These are phyloP conservation scores for Nipponia nippon DNA, from an alignment of 2,113 vertebrate species.

Conservation along the genomic window DNA sequence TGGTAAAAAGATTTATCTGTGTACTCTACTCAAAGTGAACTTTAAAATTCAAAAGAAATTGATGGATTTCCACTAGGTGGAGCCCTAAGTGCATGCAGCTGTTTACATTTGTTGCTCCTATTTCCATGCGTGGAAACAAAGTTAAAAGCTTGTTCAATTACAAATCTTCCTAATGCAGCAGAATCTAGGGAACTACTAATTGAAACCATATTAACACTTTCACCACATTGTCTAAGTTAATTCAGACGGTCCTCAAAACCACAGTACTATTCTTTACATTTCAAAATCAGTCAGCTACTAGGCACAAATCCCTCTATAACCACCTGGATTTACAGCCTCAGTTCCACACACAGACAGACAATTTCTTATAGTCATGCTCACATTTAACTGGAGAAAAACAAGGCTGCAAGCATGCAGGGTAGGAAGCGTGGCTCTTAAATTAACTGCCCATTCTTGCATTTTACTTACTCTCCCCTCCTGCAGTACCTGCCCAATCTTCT, in stretches of 20 bases:
- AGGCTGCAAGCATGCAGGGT: not conserved
- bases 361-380: not conserved
- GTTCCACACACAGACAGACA: not conserved
- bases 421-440: not conserved
- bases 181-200: not conserved
- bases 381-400: not conserved
- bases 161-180: not conserved
- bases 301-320: not conserved
- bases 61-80: not conserved
- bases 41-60: not conserved
- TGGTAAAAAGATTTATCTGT: not conserved
- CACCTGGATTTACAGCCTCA: not conserved
- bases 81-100: not conserved
- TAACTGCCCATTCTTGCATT: not conserved
- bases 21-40: not conserved
- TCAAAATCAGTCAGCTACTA: not conserved
- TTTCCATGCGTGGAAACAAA: not conserved
- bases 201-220: not conserved
- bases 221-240: not conserved
- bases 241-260: not conserved
- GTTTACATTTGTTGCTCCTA: fast-evolving
- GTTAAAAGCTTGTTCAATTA: not conserved
- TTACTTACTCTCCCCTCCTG: not conserved
- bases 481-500: too few relatives aligned
- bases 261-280: not conserved